These are phyloP conservation scores for Colaptes auratus DNA, from an alignment of 2,113 vertebrate genomes.

Conservation along the genomic window DNA sequence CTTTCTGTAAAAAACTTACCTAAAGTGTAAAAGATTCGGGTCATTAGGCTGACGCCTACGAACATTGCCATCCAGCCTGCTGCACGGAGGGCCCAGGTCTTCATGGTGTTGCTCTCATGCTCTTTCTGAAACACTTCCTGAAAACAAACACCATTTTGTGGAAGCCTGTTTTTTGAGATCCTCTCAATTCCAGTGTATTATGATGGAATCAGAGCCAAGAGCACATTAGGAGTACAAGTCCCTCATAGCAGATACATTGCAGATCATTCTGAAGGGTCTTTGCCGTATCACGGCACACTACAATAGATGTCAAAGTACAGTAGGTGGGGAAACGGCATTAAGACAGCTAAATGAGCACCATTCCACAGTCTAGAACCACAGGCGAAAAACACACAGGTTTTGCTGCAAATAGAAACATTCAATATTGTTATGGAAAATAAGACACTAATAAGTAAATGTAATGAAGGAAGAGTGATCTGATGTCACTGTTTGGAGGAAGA, in stretches of 20 bases:
- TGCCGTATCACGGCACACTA: neutral
- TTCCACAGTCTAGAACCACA: neutral
- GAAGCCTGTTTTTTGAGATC: neutral
- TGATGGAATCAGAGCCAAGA: neutral
- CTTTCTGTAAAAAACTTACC: constrained; percentile 75
- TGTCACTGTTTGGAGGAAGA: neutral
- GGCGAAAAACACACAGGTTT: neutral
- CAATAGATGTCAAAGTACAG: neutral
- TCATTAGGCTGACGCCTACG: constrained; percentile 89
- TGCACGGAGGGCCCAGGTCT: constrained; percentile 90
- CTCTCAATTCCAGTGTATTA: neutral
- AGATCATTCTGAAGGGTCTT: neutral
- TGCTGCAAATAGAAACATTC: neutral
- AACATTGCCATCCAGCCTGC: constrained; percentile 94
- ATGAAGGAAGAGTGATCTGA: neutral
- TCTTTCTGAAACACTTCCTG: constrained; percentile 92
- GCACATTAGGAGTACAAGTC: neutral
- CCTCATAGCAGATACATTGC: fast-evolving
- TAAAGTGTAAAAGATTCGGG: constrained; percentile 87
- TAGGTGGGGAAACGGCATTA: neutral
- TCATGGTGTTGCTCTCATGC: constrained; percentile 85
- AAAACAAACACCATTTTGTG: neutral
- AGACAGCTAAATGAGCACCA: neutral
- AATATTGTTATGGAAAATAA: neutral
- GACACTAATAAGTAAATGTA: neutral